Conservation (phyloP, 2,888 invertebrate species). For the Cheilosia impressa region DNA sequence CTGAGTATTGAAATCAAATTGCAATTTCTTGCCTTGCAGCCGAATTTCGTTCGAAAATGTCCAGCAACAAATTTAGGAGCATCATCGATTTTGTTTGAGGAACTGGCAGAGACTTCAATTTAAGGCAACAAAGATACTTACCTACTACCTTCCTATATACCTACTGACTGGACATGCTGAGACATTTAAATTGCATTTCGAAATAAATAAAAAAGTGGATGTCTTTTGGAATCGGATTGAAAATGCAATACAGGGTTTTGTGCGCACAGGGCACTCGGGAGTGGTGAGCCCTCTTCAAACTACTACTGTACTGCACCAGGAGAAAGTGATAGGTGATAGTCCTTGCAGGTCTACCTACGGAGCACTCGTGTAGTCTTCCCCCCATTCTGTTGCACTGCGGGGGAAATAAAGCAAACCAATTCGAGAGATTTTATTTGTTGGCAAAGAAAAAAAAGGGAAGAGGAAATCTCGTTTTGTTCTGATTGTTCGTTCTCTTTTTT, state of each 20-base stretch:
- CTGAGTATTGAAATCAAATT: no score
- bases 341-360: neutral
- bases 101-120: neutral
- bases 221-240: constrained; percentile 18
- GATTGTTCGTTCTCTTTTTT: neutral
- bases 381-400: neutral
- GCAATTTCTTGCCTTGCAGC: no score
- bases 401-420: constrained; percentile 30
- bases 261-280: neutral
- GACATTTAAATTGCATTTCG: constrained; percentile 12
- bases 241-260: constrained; percentile 12
- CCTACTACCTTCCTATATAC: neutral
- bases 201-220: constrained; percentile 13
- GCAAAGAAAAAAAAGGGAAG: neutral
- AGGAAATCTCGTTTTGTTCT: neutral
- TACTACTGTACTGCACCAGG: neutral
- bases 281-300: neutral
- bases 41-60: no score
- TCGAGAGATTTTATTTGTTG: constrained; percentile 23
- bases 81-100: neutral
- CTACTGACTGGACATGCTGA: neutral
- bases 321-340: constrained; percentile 6
- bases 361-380: neutral
- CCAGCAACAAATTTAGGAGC: neutral
- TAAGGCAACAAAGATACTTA: neutral